Evolutionary conservation across 2,888 invertebrate genomes (phyloP), one percentile per base, ranked within the genome.

Genomic region (Agrypnus murinus): DNA sequence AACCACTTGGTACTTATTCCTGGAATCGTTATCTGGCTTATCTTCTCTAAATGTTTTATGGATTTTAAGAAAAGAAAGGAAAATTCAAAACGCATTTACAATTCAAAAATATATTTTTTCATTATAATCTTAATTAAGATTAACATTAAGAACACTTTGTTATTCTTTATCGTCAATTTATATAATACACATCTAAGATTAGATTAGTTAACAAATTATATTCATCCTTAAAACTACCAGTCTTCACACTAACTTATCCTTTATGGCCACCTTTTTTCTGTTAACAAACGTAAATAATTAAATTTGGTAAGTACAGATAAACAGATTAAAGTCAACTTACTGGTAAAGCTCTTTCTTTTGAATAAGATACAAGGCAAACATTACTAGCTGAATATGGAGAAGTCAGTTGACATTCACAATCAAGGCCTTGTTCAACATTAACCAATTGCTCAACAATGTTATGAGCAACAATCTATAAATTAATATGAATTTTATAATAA

Each of bases 381-480:
- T 83, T 84, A 34, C 63, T 38, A 0, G 82, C 85, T 0, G 69
- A 65, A 58, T 73, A 82, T 0, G 79, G 74, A 14, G 75, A 75
- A 1, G 73, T 63, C n/a, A 77, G 66, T 72, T 78, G 73, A 74
- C 86, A 86, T 62, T 81, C 80, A 80, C 90, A 90, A 69, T 87
- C 86, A 71, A 88, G 85, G 31, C 85, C 84, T 53, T 86, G 69
- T 62, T 82, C 83, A 25, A 85, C 79, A 10, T 80, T 83, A 14
- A 86, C 75, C 74, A 89, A 71, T 45, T 84, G 81, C 64, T 86
- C 84, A 38, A 82, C 82, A 77, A 90, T 86, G 74, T 87, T 86
- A 43, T 84, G 81, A 0, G 87, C 82, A 0, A 89, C 87, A 0
- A 90, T 86, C 78, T 88, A 87, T 19, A 89, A 72, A 3, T 25